Conservation (phyloP, 2,113 vertebrate species). For the Myiopsitta monachus region DNA sequence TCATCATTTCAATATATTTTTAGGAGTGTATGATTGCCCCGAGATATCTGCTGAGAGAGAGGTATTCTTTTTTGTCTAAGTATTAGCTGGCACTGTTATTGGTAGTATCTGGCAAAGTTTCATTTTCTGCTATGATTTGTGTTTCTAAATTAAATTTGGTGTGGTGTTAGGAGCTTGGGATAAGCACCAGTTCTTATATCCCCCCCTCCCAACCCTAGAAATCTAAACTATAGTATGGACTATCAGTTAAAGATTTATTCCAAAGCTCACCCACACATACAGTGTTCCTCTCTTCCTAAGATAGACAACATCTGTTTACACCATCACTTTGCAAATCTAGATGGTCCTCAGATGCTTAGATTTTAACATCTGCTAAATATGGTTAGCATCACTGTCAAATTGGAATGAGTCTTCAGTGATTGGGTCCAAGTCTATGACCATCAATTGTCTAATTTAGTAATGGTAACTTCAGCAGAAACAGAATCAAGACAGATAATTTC, state of each 20-base stretch:
- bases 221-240: not conserved
- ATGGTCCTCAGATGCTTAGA: not conserved
- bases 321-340: not conserved
- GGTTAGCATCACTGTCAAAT: slow-evolving; percentile 42
- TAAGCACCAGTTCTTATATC: not conserved
- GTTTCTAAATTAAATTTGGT: slow-evolving; percentile 44
- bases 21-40: not conserved
- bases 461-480: slow-evolving; percentile 32
- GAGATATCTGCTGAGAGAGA: not conserved
- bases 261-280: not conserved
- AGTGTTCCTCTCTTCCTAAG: not conserved
- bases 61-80: not conserved
- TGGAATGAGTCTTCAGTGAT: not conserved
- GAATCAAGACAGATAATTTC: slow-evolving; percentile 15
- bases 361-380: slow-evolving; percentile 46
- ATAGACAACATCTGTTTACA: not conserved
- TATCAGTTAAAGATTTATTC: not conserved
- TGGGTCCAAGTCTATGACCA: slow-evolving; percentile 24
- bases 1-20: not conserved
- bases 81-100: slow-evolving; percentile 15
- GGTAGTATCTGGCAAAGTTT: slow-evolving; percentile 3
- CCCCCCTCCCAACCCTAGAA: not conserved
- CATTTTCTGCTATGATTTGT: slow-evolving; percentile 9
- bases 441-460: slow-evolving; percentile 50
- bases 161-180: not conserved